These are phyloP conservation scores for Paralichthys olivaceus DNA, from an alignment of 2,113 vertebrate species.

Conservation along the genomic window DNA sequence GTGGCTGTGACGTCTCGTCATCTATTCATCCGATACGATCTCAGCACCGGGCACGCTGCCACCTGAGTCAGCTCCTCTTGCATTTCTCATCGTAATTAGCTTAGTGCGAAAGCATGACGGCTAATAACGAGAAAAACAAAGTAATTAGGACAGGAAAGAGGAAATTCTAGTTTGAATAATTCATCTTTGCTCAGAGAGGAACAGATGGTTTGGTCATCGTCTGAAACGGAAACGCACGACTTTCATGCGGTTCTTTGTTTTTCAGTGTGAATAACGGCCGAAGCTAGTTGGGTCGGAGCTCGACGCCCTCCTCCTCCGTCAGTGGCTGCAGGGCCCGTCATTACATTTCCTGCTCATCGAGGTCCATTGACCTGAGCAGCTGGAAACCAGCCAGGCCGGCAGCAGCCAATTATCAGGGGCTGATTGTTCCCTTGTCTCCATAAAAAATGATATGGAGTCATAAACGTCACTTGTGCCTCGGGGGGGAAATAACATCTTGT, in stretches of 20 bases:
- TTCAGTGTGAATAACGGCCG: too few relatives aligned
- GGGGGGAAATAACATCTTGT: conserved; percentile 9
- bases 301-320: not conserved
- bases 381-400: not conserved
- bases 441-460: conserved; percentile 29
- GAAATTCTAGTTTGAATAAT: not conserved
- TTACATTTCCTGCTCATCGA: conserved; percentile 42
- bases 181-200: not conserved
- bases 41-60: too few relatives aligned
- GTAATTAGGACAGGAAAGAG: not conserved
- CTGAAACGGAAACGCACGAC: not conserved
- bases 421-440: conserved; percentile 39
- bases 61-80: not conserved
- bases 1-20: too few relatives aligned
- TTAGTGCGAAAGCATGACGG: not conserved
- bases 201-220: not conserved
- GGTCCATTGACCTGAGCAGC: conserved; percentile 2
- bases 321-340: conserved; percentile 9
- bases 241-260: not conserved
- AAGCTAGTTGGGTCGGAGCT: not conserved
- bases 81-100: conserved; percentile 25
- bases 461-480: conserved; percentile 21
- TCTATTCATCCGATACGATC: too few relatives aligned
- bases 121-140: conserved; percentile 4
- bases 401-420: conserved; percentile 34